Base-by-base conservation (phyloP, 2,113 vertebrate species). In the Osmerus mordax region DNA sequence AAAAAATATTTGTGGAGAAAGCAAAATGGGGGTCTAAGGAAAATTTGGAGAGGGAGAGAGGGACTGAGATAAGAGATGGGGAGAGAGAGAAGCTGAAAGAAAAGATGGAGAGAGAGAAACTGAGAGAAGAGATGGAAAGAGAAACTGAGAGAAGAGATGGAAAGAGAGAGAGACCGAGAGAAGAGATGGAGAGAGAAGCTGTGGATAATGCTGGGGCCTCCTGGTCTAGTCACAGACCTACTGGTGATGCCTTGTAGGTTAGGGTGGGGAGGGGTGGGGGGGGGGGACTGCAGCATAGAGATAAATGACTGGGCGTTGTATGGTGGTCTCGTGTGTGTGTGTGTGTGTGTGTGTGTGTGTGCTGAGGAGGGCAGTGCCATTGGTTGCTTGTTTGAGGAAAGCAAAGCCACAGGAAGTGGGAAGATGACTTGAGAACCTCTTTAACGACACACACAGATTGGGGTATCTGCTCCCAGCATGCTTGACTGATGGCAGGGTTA, bases 391-490 rank as follows among this genome's bases (percentile, higher is more conserved):
- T 41, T 65, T 63, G 15, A 16, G 18, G 15, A 36, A 18, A 65
- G 18, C 32, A 18, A 7, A 63, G 6, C 41, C 52, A 58, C 67
- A 55, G 80, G 78, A 83, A 83, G 73, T 77, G 58, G 75, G 67
- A 56, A 41, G 53, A 69, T 68, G 36, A 68, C 68, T 77, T 82
- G 41, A 75, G 61, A 72, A 72, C 70, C 53, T 67, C 71, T 65
- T 64, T 69, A 69, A 64, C 67, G 70, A 76, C 52, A 12, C 11
- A 70, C 15, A 67, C 0, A 72, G 55, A 71, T 66, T n/a, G 52
- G 15, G 14, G 66, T 68, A 53, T 68, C 66, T 52, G 54, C 36
- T 41, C 58, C 19, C 41, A 70, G 58, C 58, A 70, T 52, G 58
- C 70, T 54, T 64, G 59, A 61, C 47, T 63, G 69, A 51, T 47